phyloP scores from a whole-genome alignment of 2,888 invertebrate genomes.

The Sarcophaga carnaria region DNA sequence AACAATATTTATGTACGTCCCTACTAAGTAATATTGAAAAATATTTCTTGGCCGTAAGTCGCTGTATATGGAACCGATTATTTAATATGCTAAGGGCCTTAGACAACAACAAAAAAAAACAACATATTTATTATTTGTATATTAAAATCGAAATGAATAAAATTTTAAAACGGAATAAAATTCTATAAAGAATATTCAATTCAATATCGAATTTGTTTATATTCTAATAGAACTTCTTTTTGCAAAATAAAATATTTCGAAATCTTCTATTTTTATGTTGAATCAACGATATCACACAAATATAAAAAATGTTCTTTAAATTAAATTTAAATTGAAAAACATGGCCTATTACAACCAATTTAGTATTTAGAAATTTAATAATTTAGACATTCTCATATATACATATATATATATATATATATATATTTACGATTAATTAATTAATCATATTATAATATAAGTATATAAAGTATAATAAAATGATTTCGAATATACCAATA shows the following conservation, averaged over 20 bases:
- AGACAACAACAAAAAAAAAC: constrained; percentile 1
- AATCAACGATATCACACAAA: neutral
- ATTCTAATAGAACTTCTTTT: too few relatives aligned
- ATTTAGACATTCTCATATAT: neutral
- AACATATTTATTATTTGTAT: neutral
- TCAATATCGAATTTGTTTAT: too few relatives aligned
- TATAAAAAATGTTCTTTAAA: neutral
- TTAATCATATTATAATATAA: too few relatives aligned
- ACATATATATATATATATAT: too few relatives aligned
- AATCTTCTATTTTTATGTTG: neutral
- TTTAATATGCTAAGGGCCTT: constrained; percentile 41
- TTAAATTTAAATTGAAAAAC: neutral
- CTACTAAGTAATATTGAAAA: too few relatives aligned
- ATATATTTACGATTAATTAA: too few relatives aligned
- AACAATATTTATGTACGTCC: too few relatives aligned
- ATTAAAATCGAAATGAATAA: neutral
- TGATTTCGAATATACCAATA: too few relatives aligned
- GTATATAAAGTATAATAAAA: too few relatives aligned
- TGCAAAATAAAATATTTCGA: too few relatives aligned
- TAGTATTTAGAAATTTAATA: neutral
- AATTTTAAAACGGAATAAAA: constrained; percentile 1
- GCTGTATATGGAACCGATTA: neutral
- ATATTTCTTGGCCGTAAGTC: neutral
- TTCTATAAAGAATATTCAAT: neutral
- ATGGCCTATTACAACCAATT: neutral